Conservation (phyloP, 2,113 vertebrate species). For the Pseudopipra pipra region DNA sequence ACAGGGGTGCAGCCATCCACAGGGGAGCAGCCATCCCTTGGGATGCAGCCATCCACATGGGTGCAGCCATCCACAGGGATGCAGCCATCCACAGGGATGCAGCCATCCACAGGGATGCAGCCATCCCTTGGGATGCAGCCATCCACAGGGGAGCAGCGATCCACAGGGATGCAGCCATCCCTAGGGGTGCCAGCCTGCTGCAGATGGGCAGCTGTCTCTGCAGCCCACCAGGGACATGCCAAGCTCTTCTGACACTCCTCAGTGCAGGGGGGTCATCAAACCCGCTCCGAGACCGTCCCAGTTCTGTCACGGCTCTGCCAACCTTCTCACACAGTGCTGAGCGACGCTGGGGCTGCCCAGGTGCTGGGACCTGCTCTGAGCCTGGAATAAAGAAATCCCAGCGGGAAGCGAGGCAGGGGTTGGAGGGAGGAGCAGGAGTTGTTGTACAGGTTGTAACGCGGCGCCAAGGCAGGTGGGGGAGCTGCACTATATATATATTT, state of each 20-base stretch:
- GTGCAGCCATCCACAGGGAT: too few relatives aligned
- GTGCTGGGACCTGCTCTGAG: neutral
- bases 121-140: neutral
- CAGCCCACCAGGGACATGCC: fast-evolving
- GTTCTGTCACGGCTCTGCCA: neutral
- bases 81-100: neutral
- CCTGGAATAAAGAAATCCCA: neutral
- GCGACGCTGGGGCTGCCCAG: neutral
- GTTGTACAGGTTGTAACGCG: neutral
- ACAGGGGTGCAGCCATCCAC: neutral
- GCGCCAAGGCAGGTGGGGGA: neutral
- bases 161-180: neutral
- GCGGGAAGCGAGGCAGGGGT: neutral
- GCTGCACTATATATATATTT: slow-evolving; percentile 50
- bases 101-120: neutral
- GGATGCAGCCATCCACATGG: neutral
- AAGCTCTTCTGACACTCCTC: neutral
- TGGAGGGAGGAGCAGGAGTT: neutral
- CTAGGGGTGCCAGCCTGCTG: neutral
- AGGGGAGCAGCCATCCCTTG: too few relatives aligned
- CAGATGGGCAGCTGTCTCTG: neutral
- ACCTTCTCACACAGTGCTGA: neutral
- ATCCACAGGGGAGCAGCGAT: neutral
- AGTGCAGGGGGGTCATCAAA: neutral
- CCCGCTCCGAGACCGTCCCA: neutral